Base-by-base conservation (phyloP, 2,888 invertebrate genomes). In the Ametastegia equiseti region DNA sequence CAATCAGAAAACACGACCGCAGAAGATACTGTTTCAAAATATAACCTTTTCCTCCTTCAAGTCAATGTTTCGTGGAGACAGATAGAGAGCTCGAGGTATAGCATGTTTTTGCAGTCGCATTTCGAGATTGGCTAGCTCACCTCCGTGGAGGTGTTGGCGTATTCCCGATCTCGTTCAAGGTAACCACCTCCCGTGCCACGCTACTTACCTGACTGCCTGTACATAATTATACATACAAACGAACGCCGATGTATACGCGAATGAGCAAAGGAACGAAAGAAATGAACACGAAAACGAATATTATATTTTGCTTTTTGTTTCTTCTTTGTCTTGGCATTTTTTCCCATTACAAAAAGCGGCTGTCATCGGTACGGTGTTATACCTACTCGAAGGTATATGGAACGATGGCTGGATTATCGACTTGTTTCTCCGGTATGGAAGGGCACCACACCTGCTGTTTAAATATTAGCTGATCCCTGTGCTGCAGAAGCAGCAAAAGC, bases 381-480 rank as follows among this genome's bases (percentile, higher is more conserved):
- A 67, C 67, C n/a, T n/a, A 39, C 19, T 3, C 65, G 65, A 23
- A 54, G 54, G 54, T 54, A 54, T 54, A 54, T 23, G 23, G 23
- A 54, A 45, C 42, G 60, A 60, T 50, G 47, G 78, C 42, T 33
- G 78, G 78, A 60, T 78, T 78, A 78, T 75, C 39, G 75, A 75
- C 75, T 54, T 63, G 78, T 42, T 63, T 78, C 42, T 39, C 11
- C 75, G 75, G 23, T 27, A 23, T n/a, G 54, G 45, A 45, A 47
- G 71, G 54, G 42, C 42, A 60, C 27, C 78, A 54, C 78, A 78
- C 78, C 78, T 78, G 78, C 78, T 50, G 57, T 78, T 78, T 42
- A 78, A 78, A 78, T 78, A 78, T 60, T 60, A 77, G 36, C 36
- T 60, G n/a, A n/a, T n/a, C 42, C 42, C 7, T 30, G 1, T 27